A percentile compares a stretch with the other conserved stretches of the same genome.
phyloP scores from a whole-genome alignment of 2,888 invertebrate species.

The Rhagonycha lutea region DNA sequence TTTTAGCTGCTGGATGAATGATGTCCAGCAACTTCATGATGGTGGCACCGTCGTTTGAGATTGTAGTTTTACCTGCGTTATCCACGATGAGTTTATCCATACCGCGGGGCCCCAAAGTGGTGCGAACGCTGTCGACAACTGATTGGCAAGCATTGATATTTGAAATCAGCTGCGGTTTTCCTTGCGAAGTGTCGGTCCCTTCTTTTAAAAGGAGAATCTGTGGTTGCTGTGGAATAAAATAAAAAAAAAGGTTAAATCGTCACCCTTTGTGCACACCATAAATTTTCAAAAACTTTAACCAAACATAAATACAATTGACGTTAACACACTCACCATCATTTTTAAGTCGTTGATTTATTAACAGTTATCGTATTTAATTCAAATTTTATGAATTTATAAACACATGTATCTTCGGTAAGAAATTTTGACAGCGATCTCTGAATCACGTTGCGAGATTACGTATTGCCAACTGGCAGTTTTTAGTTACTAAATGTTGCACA shows the following conservation, averaged over 20 bases:
- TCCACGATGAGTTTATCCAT: conserved; percentile 99
- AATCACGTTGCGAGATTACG: neutral
- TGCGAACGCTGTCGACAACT: conserved; percentile 94
- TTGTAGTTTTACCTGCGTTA: conserved; percentile 86
- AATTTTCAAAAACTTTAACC: neutral
- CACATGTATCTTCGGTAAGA: neutral
- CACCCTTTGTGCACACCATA: neutral
- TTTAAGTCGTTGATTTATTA: neutral
- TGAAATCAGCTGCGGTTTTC: conserved; percentile 92
- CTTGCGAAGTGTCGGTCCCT: conserved; percentile 95
- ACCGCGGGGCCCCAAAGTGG: conserved; percentile 96
- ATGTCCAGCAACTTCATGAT: conserved; percentile 98
- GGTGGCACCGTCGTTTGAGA: conserved; percentile 99
- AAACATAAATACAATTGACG: neutral
- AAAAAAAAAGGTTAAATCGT: conserved; percentile 30
- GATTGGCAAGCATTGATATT: conserved; percentile 97
- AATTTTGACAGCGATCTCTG: neutral
- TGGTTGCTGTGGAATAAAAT: conserved; percentile 73
- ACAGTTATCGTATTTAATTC: neutral
- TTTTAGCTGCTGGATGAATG: conserved; percentile 97
- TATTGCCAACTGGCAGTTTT: neutral
- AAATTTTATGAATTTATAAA: neutral
- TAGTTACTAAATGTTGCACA: neutral
- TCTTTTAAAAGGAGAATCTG: conserved; percentile 97
- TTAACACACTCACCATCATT: neutral